Conservation (phyloP, 2,113 vertebrate genomes). For the Scortum barcoo region DNA sequence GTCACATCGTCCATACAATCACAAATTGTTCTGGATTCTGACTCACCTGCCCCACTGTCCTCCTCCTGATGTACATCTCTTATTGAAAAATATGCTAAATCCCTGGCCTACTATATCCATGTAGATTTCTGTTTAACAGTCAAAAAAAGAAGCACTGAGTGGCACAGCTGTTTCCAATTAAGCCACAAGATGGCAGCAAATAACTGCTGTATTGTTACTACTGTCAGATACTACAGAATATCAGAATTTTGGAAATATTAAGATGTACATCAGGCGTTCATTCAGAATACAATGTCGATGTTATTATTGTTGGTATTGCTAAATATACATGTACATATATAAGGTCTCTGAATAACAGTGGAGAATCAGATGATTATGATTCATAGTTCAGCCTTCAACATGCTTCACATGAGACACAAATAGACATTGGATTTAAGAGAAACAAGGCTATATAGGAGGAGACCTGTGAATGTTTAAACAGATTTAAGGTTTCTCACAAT, state of each 20-base stretch:
- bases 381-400: not conserved
- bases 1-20: too few species aligned
- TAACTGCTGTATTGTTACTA: not conserved
- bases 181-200: slow-evolving; percentile 54
- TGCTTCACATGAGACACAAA: not conserved
- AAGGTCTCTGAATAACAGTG: not conserved
- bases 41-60: too few species aligned
- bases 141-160: not conserved
- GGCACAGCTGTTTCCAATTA: not conserved
- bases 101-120: not conserved
- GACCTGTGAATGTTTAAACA: not conserved
- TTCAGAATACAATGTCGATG: not conserved
- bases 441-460: not conserved
- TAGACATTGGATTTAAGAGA: not conserved
- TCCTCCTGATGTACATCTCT: not conserved
- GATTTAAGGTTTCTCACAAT: too few species aligned
- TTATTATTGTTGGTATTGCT: not conserved
- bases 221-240: too few species aligned
- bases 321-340: not conserved
- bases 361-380: not conserved
- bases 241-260: not conserved
- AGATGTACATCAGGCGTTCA: not conserved
- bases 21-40: too few species aligned
- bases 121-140: not conserved
- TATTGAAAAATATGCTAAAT: not conserved